phyloP scores from a whole-genome alignment of 2,888 invertebrate species.

The Empis livida region DNA sequence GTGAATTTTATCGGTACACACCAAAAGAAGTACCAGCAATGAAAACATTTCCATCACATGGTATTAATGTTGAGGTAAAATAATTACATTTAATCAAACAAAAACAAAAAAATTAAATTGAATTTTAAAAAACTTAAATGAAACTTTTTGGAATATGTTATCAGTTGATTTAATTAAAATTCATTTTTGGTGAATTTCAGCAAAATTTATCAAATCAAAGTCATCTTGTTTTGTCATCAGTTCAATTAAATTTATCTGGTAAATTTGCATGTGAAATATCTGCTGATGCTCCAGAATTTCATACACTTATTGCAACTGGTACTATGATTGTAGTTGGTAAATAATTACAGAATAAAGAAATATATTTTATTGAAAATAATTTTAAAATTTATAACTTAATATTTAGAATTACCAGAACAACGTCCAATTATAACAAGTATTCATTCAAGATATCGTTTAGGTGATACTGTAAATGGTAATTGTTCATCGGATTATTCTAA shows the following conservation, averaged over 20 bases:
- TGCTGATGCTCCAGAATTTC: conserved; percentile 35
- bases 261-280: conserved; percentile 35
- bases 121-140: too few species aligned
- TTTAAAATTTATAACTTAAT: background rate
- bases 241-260: conserved; percentile 29
- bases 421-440: conserved; percentile 41
- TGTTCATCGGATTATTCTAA: conserved; percentile 42
- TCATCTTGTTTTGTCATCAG: conserved; percentile 29
- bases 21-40: conserved; percentile 59
- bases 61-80: conserved; percentile 58
- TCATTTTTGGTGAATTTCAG: background rate
- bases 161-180: too few species aligned
- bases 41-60: conserved; percentile 57
- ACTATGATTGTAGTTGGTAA: conserved; percentile 36
- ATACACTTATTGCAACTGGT: conserved; percentile 29
- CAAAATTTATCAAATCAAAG: conserved; percentile 28
- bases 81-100: background rate
- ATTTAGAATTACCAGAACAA: conserved; percentile 37
- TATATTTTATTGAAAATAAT: background rate
- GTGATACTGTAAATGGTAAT: conserved; percentile 41
- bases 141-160: too few species aligned
- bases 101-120: too few species aligned
- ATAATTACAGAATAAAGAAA: background rate
- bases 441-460: conserved; percentile 39
- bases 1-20: conserved; percentile 74